These are phyloP conservation scores for Manduca sexta DNA, from an alignment of 1,140 invertebrate genomes.

Conservation along the genomic window DNA sequence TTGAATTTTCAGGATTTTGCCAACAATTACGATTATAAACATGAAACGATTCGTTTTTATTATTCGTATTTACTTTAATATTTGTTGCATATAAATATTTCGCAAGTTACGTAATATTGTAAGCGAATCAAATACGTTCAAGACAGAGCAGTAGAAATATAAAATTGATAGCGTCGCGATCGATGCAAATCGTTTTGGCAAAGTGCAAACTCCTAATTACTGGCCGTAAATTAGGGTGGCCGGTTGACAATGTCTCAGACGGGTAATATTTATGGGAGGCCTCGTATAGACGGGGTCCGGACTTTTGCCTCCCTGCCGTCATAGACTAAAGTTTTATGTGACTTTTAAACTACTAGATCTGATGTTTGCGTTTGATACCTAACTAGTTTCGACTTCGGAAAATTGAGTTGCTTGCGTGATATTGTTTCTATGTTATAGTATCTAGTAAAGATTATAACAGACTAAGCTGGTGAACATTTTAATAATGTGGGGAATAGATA, in stretches of 20 bases:
- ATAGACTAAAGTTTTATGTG: conserved; percentile 30
- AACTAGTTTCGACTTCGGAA: neutral
- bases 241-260: conserved; percentile 69
- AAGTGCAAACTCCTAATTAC: conserved; percentile 73
- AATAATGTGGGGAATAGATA: too few relatives aligned
- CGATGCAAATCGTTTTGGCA: conserved; percentile 71
- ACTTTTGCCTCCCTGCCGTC: conserved; percentile 43
- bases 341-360: conserved; percentile 5
- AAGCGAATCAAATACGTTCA: neutral
- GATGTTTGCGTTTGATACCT: neutral
- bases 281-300: conserved; percentile 30
- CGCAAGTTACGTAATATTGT: too few relatives aligned
- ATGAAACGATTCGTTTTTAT: too few relatives aligned
- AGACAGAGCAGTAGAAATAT: conserved; percentile 4
- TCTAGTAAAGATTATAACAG: too few relatives aligned
- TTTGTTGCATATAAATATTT: too few relatives aligned
- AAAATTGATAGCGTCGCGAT: conserved; percentile 28
- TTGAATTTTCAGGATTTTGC: too few relatives aligned
- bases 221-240: conserved; percentile 69
- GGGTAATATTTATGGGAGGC: conserved; percentile 62
- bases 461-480: too few relatives aligned
- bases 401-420: too few relatives aligned
- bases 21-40: too few relatives aligned
- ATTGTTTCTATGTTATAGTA: too few relatives aligned
- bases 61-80: too few relatives aligned